phyloP scores from a whole-genome alignment of 2,797 vertebrate species.

The Aphelocoma californica region DNA sequence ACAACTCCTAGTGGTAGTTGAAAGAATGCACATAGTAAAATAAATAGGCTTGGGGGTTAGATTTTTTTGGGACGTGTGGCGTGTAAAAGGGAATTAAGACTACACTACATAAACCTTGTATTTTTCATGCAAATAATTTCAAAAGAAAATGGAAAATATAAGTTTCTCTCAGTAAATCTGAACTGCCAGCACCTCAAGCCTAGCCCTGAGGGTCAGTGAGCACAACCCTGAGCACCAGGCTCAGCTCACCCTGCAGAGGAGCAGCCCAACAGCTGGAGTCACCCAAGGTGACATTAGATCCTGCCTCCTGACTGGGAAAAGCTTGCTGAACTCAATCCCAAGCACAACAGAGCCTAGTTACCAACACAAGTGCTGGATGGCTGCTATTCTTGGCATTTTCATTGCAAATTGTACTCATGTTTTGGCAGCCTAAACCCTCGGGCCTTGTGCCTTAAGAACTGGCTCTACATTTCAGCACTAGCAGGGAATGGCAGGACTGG shows the following conservation, averaged over 20 bases:
- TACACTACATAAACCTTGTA: not conserved
- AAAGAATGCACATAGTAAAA: not conserved
- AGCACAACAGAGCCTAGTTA: not conserved
- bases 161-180: not conserved
- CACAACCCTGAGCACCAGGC: not conserved
- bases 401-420: not conserved
- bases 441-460: not conserved
- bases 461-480: not conserved
- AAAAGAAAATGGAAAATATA: not conserved
- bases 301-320: not conserved
- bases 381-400: not conserved
- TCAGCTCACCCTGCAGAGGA: not conserved
- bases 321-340: not conserved
- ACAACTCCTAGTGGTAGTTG: not conserved
- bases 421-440: not conserved
- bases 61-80: accelerated
- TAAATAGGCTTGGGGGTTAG: not conserved
- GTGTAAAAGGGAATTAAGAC: not conserved
- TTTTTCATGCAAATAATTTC: not conserved
- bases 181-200: not conserved
- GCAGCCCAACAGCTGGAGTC: not conserved
- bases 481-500: not conserved
- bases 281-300: not conserved
- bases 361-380: not conserved
- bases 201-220: not conserved